Evolutionary conservation across 2,113 vertebrate genomes (phyloP).

Genomic region (Erythrocebus patas): DNA sequence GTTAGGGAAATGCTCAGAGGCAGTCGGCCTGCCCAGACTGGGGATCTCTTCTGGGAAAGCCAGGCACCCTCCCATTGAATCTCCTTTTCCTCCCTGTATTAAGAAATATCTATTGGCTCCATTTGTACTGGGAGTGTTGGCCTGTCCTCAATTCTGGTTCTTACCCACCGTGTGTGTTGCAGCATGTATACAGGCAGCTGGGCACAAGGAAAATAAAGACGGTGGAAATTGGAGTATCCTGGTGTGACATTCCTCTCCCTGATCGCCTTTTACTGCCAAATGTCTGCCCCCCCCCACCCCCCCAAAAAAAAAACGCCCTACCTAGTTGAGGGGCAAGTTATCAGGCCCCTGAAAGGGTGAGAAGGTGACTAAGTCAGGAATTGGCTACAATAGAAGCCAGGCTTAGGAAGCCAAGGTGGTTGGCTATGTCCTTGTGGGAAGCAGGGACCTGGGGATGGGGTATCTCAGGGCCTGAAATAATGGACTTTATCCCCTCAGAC

Average conservation of each 20-base stretch:
- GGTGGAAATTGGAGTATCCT: slow-evolving; percentile 76
- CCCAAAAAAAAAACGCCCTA: not conserved
- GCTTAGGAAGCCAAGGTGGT: not conserved
- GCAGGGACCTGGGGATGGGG: not conserved
- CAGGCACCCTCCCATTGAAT: not conserved
- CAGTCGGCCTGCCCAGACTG: slow-evolving; percentile 48
- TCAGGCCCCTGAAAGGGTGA: not conserved
- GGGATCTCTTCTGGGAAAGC: not conserved
- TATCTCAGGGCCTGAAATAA: not conserved
- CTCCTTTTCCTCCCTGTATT: slow-evolving; percentile 73
- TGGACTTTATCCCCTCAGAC: not conserved
- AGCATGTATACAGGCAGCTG: slow-evolving; percentile 79
- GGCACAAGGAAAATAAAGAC: slow-evolving; percentile 84
- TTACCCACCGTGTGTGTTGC: slow-evolving; percentile 67
- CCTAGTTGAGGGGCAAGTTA: not conserved
- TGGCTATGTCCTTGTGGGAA: not conserved
- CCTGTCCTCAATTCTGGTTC: slow-evolving; percentile 65
- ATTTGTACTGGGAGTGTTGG: slow-evolving; percentile 75
- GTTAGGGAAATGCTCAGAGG: slow-evolving; percentile 61
- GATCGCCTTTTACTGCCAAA: slow-evolving; percentile 55
- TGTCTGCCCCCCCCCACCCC: not conserved
- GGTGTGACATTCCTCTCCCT: slow-evolving; percentile 76
- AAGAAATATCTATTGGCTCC: slow-evolving; percentile 76
- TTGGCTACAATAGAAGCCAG: not conserved
- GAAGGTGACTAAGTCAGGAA: not conserved